Evolutionary conservation across 2,113 vertebrate species (phyloP).

Genomic region (Lophius piscatorius): DNA sequence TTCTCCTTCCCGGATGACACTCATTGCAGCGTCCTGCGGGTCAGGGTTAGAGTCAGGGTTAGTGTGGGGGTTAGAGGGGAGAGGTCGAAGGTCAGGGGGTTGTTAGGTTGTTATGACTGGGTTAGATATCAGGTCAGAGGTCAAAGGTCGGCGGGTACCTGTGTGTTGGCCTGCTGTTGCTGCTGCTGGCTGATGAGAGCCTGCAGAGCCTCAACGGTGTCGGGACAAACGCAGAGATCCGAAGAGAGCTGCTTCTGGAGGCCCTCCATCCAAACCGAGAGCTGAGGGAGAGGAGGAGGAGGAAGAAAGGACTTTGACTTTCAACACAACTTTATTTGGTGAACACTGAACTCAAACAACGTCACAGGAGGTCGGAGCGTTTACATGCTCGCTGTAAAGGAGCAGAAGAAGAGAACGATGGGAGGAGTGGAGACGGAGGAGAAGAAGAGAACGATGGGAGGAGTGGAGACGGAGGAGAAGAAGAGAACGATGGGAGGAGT

Average conservation of each 20-base stretch:
- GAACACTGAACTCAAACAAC: no score
- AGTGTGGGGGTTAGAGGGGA: slow-evolving; percentile 38
- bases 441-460: no score
- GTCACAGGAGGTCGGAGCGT: no score
- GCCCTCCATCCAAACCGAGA: slow-evolving; percentile 76
- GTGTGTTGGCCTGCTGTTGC: slow-evolving; percentile 76
- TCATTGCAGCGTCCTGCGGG: slow-evolving; percentile 75
- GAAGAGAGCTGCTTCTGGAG: slow-evolving; percentile 74
- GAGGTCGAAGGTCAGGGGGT: slow-evolving; percentile 7
- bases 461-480: no score
- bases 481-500: no score
- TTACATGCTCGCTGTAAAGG: no score
- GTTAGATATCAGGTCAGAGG: slow-evolving; percentile 35
- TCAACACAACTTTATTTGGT: no score
- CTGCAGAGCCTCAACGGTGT: slow-evolving; percentile 73
- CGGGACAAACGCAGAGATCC: slow-evolving; percentile 54
- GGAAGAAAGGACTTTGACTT: no score
- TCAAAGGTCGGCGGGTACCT: slow-evolving; percentile 47
- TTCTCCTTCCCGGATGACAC: slow-evolving; percentile 78
- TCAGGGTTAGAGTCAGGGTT: slow-evolving; percentile 57
- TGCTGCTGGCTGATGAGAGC: slow-evolving; percentile 72
- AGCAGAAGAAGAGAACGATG: no score
- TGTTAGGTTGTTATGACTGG: slow-evolving; percentile 39
- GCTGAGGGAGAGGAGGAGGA: slow-evolving; percentile 24
- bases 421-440: slow-evolving; percentile 57